Evolutionary conservation across 2,888 invertebrate genomes (phyloP), one percentile per base, ranked within the genome.

Genomic region (Erebia ligea): DNA sequence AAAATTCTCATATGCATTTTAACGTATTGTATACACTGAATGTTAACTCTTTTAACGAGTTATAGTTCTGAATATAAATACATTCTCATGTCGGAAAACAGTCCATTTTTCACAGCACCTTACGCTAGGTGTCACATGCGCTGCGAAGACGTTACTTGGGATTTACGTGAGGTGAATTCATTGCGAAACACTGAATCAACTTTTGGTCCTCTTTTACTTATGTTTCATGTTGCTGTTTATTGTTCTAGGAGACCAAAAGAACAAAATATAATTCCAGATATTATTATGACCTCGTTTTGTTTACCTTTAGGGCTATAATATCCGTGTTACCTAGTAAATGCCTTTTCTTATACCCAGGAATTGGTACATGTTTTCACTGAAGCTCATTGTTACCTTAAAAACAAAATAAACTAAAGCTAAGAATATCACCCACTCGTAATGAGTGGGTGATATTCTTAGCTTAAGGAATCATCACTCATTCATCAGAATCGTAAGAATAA

Each of bases 51-150:
- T 82, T 86, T 89, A 92, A 87, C 86, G 87, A 82, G 89, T 88
- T 89, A 86, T 87, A 87, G 85, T 85, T 87, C 84, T 80, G 85
- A 85, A 90, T 91, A 93, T 93, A 92, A 92, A 92, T 92, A 91
- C 89, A 91, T 91, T 91, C 85, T 82, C 84, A 85, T 83, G 86
- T 81, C 82, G 84, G 84, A 81, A 84, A 86, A 84, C 84, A 90
- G 90, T 85, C 90, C 92, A 93, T 92, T 93, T 90, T 89, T 89
- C 89, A 92, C 88, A 84, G 89, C 90, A 89, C 91, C 91, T 90
- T 91, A 90, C 91, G 88, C 86, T 90, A 86, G 90, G 90, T 91
- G 91, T 86, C 85, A 84, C 86, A 86, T 82, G 89, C 86, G 83
- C 84, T 81, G 85, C 89, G 86, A 89, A 89, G 91, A 88, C 91